Evolutionary conservation across 2,113 vertebrate genomes (phyloP).

Genomic region (Rhineura floridana): DNA sequence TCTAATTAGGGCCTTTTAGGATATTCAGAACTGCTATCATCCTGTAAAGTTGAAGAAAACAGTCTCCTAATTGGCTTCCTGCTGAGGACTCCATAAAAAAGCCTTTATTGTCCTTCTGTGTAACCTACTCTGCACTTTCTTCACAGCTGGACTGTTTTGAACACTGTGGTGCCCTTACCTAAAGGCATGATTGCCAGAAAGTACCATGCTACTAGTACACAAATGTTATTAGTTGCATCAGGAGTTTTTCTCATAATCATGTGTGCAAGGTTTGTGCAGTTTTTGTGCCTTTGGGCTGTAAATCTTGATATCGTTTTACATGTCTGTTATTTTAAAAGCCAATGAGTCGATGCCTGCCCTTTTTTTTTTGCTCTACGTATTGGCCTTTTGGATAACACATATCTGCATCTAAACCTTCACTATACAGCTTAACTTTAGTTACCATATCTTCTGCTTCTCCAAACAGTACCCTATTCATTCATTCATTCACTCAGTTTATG

Average conservation of each 20-base stretch:
- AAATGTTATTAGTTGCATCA: background rate
- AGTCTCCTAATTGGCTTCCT: conserved; percentile 75
- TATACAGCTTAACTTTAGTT: background rate
- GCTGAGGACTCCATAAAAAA: conserved; percentile 66
- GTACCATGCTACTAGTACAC: background rate
- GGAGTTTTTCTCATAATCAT: background rate
- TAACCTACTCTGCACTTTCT: conserved; percentile 62
- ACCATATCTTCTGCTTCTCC: background rate
- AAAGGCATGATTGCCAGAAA: background rate
- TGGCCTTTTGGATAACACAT: background rate
- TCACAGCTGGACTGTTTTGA: background rate
- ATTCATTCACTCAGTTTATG: too few species aligned
- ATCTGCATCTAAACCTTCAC: background rate
- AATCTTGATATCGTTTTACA: background rate
- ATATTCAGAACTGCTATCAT: conserved; percentile 53
- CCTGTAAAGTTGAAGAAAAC: conserved; percentile 56
- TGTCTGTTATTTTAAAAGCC: background rate
- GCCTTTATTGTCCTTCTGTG: conserved; percentile 50
- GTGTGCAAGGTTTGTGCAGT: background rate
- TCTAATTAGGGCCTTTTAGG: conserved; percentile 73
- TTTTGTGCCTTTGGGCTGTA: background rate
- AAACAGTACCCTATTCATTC: background rate
- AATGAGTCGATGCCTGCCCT: fast-evolving
- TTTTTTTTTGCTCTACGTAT: background rate
- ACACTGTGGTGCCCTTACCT: background rate